These are phyloP conservation scores for Catostomus latipinnis DNA, from an alignment of 2,797 vertebrate genomes.

Conservation along the genomic window DNA sequence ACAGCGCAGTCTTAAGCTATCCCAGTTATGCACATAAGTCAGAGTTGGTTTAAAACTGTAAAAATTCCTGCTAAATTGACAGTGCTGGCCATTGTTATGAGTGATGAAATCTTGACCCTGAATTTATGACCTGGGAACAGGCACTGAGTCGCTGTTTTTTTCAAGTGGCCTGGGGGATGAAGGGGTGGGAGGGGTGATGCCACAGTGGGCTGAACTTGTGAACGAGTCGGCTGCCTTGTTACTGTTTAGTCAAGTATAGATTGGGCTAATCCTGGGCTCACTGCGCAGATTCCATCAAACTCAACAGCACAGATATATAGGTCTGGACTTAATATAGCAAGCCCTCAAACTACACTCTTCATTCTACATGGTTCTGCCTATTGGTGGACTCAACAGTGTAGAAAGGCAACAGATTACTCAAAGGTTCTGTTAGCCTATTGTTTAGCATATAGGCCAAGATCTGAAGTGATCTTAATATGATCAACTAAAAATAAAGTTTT, in stretches of 20 bases:
- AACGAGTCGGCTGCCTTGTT: slow-evolving; percentile 63
- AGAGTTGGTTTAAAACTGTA: slow-evolving; percentile 68
- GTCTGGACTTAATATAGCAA: slow-evolving; percentile 61
- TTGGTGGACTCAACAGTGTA: not conserved
- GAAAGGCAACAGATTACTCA: not conserved
- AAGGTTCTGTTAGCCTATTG: not conserved
- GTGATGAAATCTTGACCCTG: slow-evolving; percentile 66
- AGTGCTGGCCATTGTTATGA: slow-evolving; percentile 55
- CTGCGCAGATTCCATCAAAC: slow-evolving; percentile 62
- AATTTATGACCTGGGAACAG: slow-evolving; percentile 68
- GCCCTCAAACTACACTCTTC: not conserved
- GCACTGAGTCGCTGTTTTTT: slow-evolving; percentile 26
- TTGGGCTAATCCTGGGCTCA: slow-evolving; percentile 71
- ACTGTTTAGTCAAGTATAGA: slow-evolving; percentile 71
- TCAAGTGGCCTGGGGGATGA: not conserved
- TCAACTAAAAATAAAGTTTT: not conserved
- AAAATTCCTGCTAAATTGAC: slow-evolving; percentile 66
- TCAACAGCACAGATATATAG: slow-evolving; percentile 66
- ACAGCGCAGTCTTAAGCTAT: slow-evolving; percentile 59
- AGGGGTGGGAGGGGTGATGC: slow-evolving; percentile 17
- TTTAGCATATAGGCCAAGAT: no score
- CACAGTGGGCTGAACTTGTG: slow-evolving; percentile 65
- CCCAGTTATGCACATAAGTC: slow-evolving; percentile 65
- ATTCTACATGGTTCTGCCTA: not conserved
- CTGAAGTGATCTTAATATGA: no score